A percentile compares a stretch with the other conserved stretches of the same genome.
Evolutionary conservation across 1,140 invertebrate genomes (phyloP).

Genomic region (Lanistes nyassanus): DNA sequence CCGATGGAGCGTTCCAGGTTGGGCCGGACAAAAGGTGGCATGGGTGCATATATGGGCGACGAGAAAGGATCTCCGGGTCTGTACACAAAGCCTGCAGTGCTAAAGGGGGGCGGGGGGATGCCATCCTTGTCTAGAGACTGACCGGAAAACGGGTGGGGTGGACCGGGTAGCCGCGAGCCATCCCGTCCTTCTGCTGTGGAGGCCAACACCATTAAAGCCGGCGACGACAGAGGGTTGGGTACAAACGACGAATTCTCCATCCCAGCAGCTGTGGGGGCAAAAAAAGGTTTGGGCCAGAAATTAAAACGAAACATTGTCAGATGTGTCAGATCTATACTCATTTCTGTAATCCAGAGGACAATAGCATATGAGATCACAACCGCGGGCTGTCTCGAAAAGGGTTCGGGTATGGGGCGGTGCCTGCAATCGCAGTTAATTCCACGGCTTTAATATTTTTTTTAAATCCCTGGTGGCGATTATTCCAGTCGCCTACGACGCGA

Average conservation of each 20-base stretch:
- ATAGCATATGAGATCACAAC: background rate
- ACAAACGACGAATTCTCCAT: constrained; percentile 78
- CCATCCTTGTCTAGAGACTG: constrained; percentile 53
- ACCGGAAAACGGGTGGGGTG: constrained; percentile 48
- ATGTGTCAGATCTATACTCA: constrained; percentile 43
- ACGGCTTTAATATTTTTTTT: no score
- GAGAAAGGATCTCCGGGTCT: constrained; percentile 57
- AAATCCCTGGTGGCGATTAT: no score
- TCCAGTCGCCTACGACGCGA: no score
- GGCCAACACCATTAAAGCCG: constrained; percentile 81
- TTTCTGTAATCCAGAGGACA: constrained; percentile 13
- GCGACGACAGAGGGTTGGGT: constrained; percentile 79
- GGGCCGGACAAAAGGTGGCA: constrained; percentile 54
- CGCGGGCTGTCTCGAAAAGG: no score
- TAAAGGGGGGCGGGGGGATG: constrained; percentile 40
- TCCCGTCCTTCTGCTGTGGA: constrained; percentile 80
- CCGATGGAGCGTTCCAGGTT: constrained; percentile 42
- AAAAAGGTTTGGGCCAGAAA: constrained; percentile 63
- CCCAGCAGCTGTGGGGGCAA: constrained; percentile 51
- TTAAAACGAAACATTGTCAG: constrained; percentile 65
- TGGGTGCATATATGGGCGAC: constrained; percentile 55
- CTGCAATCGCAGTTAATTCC: no score
- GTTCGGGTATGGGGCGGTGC: no score
- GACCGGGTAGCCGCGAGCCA: constrained; percentile 56
- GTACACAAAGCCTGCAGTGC: constrained; percentile 55